These are phyloP conservation scores for Priocnemis perturbator DNA, from an alignment of 2,888 invertebrate genomes.

Conservation along the genomic window DNA sequence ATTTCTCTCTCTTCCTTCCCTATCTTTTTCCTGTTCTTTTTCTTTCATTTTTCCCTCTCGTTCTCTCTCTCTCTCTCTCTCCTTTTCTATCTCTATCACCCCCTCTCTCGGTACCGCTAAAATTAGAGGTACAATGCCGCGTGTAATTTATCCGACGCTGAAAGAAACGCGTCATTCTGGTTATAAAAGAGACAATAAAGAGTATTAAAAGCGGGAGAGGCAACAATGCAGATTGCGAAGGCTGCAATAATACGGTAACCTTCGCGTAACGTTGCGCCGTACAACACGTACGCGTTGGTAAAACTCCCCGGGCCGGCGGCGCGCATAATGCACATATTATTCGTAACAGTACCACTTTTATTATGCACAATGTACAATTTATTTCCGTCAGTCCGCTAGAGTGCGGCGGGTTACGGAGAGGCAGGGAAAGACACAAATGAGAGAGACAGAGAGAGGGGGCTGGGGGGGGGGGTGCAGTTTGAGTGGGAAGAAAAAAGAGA, in stretches of 20 bases:
- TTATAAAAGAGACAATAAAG: slow-evolving; percentile 63
- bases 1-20: no score
- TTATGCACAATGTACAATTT: slow-evolving; percentile 52
- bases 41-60: neutral
- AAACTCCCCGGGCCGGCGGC: slow-evolving; percentile 36
- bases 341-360: slow-evolving; percentile 57
- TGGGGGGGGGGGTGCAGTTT: no score
- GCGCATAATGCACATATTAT: slow-evolving; percentile 51
- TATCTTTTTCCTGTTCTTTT: neutral
- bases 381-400: slow-evolving; percentile 35
- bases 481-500: no score
- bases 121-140: slow-evolving; percentile 59
- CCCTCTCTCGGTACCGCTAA: slow-evolving; percentile 38
- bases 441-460: no score
- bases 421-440: neutral
- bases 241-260: slow-evolving; percentile 63
- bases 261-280: slow-evolving; percentile 47
- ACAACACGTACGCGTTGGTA: slow-evolving; percentile 35
- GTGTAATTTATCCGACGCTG: slow-evolving; percentile 61
- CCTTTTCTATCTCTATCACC: slow-evolving; percentile 16
- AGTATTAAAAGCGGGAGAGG: slow-evolving; percentile 60
- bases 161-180: slow-evolving; percentile 61
- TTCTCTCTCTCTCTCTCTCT: slow-evolving; percentile 9
- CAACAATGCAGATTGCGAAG: slow-evolving; percentile 62
- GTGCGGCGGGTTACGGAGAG: neutral